phyloP scores from a whole-genome alignment of 2,113 vertebrate species.

The Dasypus novemcinctus region DNA sequence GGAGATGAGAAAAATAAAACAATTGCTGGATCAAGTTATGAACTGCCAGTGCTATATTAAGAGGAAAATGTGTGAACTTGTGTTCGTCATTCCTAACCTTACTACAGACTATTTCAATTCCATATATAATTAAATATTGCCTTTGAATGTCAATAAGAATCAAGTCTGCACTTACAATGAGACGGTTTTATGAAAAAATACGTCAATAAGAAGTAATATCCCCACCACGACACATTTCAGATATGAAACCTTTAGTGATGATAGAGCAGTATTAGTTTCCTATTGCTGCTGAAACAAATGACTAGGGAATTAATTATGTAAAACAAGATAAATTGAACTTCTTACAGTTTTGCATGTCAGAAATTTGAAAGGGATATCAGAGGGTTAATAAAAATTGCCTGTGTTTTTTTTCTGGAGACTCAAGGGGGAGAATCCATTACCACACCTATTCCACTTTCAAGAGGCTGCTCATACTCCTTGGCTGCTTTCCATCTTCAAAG shows the following conservation, averaged over 20 bases:
- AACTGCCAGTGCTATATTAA: background rate
- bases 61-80: background rate
- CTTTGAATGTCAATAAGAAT: background rate
- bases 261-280: background rate
- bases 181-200: background rate
- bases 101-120: background rate
- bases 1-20: background rate
- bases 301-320: background rate
- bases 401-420: background rate
- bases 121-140: background rate
- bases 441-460: background rate
- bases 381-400: too few relatives aligned
- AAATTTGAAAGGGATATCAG: background rate
- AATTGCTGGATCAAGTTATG: background rate
- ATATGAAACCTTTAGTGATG: too few relatives aligned
- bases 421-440: background rate
- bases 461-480: fast-evolving
- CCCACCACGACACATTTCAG: background rate
- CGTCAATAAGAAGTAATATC: background rate
- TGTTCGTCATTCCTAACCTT: background rate
- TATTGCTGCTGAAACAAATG: background rate
- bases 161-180: background rate
- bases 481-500: background rate
- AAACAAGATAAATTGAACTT: too few relatives aligned
- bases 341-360: background rate